A percentile compares a stretch with the other conserved stretches of the same genome.
Evolutionary conservation across 2,888 invertebrate species (phyloP).

Genomic region (Ophonus ardosiacus): DNA sequence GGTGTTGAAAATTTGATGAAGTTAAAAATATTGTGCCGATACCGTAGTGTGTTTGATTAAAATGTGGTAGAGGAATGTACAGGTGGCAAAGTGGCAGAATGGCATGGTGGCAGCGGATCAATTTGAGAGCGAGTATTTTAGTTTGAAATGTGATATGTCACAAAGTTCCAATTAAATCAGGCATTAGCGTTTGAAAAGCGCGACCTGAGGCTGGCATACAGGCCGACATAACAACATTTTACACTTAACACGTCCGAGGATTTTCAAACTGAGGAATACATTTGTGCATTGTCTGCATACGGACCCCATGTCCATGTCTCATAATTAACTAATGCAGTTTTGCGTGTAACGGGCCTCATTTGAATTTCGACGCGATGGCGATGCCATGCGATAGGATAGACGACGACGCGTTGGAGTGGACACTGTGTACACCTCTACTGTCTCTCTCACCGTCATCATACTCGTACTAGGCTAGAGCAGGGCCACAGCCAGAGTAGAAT

Average conservation of each 20-base stretch:
- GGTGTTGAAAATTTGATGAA: conserved; percentile 27
- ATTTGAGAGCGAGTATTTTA: conserved; percentile 68
- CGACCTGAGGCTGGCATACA: conserved; percentile 69
- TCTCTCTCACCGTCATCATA: background rate
- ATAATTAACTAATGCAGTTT: conserved; percentile 64
- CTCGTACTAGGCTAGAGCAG: background rate
- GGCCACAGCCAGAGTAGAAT: background rate
- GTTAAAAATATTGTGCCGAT: too few relatives aligned
- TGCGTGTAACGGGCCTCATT: conserved; percentile 62
- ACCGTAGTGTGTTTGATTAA: conserved; percentile 12
- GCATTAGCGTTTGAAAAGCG: conserved; percentile 67
- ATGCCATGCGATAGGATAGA: background rate
- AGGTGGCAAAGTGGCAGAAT: background rate
- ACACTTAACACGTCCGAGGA: conserved; percentile 73
- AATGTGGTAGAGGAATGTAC: background rate
- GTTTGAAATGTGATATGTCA: conserved; percentile 71
- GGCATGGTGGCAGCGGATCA: conserved; percentile 43
- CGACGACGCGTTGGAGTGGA: background rate
- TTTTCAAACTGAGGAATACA: conserved; percentile 70
- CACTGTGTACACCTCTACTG: background rate
- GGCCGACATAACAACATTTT: conserved; percentile 73
- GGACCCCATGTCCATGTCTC: conserved; percentile 62
- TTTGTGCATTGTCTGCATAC: conserved; percentile 64
- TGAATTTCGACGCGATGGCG: conserved; percentile 60
- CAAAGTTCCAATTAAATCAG: conserved; percentile 73